Evolutionary conservation across 2,888 invertebrate species (phyloP), one percentile per base, ranked within the genome.

Genomic region (Cotesia congregata): DNA sequence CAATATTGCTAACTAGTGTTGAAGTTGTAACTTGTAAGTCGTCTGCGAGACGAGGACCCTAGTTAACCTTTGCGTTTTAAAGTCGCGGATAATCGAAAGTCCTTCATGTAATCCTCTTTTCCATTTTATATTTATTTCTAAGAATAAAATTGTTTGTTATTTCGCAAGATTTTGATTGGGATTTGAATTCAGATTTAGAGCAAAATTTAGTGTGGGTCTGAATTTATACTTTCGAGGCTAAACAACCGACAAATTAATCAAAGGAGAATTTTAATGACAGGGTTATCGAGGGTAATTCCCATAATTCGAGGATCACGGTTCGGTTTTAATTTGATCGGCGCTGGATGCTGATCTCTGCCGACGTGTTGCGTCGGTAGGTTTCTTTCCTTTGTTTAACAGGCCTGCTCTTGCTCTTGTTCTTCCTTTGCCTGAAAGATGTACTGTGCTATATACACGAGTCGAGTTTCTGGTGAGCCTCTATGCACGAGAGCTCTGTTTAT

Each of bases 1-100:
- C 88, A 89, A 89, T 89, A 86, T 88, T 84, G 86, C 88, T 89
- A 89, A 89, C 89, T 89, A 89, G 89, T 87, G 87, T 86, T 86
- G 85, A 38, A 60, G 17, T 40, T 64, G 67, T 71, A 68, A 70
- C 76, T 20, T 6, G 62, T 65, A 79, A 73, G 73, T 69, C 75
- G 65, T 78, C 72, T 70, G 17, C 72, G 72, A 72, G 72, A 76
- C 72, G 73, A 80, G 82, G 86, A 87, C 87, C 88, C 87, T 88
- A 87, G 85, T 88, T 88, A 88, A 88, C 88, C 88, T 86, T 86
- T 85, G 82, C 83, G 82, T 75, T 69, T 72, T 74, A 77, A 59
- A 59, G 30, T 30, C 30, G 17, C 30, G 3, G 30, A 30, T 30
- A 30, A 30, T 30, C 30, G 30, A 30, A 30, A 30, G 30, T 30